phyloP scores from a whole-genome alignment of 2,888 invertebrate genomes.

The Aquatica leii region DNA sequence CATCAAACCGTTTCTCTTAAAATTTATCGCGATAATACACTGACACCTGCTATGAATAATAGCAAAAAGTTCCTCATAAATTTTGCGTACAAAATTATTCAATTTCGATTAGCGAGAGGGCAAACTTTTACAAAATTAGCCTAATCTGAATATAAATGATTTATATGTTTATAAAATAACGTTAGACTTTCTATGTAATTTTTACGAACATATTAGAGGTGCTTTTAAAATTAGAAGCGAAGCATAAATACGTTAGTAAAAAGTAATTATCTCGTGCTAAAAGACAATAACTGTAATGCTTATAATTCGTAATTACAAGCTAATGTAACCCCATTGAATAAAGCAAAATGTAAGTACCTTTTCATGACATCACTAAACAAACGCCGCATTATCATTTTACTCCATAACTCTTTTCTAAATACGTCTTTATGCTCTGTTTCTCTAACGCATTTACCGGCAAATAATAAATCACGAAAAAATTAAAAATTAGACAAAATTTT shows the following conservation, averaged over 20 bases:
- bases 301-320: neutral
- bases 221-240: no score
- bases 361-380: no score
- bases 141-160: slow-evolving; percentile 47
- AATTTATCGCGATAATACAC: slow-evolving; percentile 51
- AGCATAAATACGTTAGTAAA: neutral
- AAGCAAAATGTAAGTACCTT: no score
- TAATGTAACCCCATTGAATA: neutral
- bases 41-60: slow-evolving; percentile 50
- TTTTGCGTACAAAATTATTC: slow-evolving; percentile 47
- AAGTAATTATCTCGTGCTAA: neutral
- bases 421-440: no score
- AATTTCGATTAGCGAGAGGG: slow-evolving; percentile 46
- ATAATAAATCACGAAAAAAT: no score
- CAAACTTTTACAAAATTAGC: slow-evolving; percentile 42
- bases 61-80: slow-evolving; percentile 45
- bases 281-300: neutral
- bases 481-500: no score
- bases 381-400: no score
- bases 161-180: slow-evolving; percentile 37
- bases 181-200: neutral
- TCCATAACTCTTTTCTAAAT: no score
- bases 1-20: slow-evolving; percentile 42
- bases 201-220: neutral
- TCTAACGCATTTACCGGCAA: no score